Evolutionary conservation across 1,140 invertebrate genomes (phyloP), one percentile per base, ranked within the genome.

Genomic region (Planococcus citri): DNA sequence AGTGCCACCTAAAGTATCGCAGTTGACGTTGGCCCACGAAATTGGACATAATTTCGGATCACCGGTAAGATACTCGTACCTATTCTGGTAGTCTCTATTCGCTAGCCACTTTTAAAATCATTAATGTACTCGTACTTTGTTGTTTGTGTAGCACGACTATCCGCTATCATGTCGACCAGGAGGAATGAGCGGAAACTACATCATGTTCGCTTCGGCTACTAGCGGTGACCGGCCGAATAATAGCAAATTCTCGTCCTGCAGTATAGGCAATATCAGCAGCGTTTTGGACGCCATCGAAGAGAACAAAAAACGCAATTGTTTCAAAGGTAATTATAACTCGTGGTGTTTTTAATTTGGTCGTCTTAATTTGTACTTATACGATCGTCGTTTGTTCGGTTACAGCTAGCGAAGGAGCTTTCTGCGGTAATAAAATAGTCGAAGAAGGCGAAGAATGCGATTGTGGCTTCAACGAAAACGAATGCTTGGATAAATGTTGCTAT

Each of bases 11-110:
- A 95, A 95, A 80, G 97, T 99, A 20, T 98, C 95, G 6, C 95
- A 98, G 77, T 80, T 99, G 14, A 99, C 97, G 9, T 82, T 99
- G 70, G 97, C 97, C 9, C 97, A 99, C 78, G 97, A 99, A 81
- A 97, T 99, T 76, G 97, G 97, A 2, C 97, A 99, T 77, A 99
- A 98, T 80, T 99, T 99, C 82, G 97, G 97, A 69, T 97, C 95
- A 72, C 93, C 94, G 76, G 92, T 95, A 82, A 86, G 41, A 3
- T 64, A 24, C 6, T 10, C 2, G 20, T 27, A 8, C 17, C 22
- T 68, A 4, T 41, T 20, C 20, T 3, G 12, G 8, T 2, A 24
- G 22, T 20, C n/a, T 27, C 68, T 37, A 25, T 21, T 22, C 0
- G 21, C 51, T 60, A n/a, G 37, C 29, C 24, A 17, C 20, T 27